Conservation (phyloP, 2,113 vertebrate species). For the Proterorhinus semilunaris region DNA sequence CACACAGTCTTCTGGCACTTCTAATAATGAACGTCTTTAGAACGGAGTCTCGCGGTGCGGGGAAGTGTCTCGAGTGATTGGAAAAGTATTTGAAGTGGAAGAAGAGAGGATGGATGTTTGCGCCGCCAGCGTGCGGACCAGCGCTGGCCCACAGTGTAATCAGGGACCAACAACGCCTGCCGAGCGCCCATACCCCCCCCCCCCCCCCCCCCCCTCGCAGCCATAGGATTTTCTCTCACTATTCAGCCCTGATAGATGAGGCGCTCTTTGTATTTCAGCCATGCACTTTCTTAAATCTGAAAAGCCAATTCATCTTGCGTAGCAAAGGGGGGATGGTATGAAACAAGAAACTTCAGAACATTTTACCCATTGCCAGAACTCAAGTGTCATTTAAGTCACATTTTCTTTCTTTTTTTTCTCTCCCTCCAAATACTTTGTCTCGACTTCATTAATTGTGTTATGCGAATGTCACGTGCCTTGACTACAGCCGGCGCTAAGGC, state of each 20-base stretch:
- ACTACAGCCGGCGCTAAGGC: conserved; percentile 45
- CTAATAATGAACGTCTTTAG: conserved; percentile 60
- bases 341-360: conserved; percentile 56
- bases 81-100: conserved; percentile 66
- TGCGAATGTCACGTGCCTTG: conserved; percentile 49
- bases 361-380: conserved; percentile 41
- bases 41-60: conserved; percentile 56
- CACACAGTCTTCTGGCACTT: conserved; percentile 30
- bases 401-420: conserved; percentile 14
- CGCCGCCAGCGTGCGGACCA: conserved; percentile 51
- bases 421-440: conserved; percentile 58
- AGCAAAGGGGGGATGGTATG: conserved; percentile 57
- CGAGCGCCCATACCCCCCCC: neutral
- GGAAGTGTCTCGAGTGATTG: conserved; percentile 73
- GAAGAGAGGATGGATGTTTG: conserved; percentile 74
- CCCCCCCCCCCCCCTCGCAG: conserved; percentile 38
- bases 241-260: conserved; percentile 79
- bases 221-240: conserved; percentile 76
- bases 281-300: conserved; percentile 78
- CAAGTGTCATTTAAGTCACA: conserved; percentile 69
- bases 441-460: conserved; percentile 65
- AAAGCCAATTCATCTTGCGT: conserved; percentile 79
- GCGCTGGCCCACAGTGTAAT: conserved; percentile 74
- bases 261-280: conserved; percentile 77
- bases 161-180: conserved; percentile 67